Evolutionary conservation across 2,888 invertebrate species (phyloP), one percentile per base, ranked within the genome.

Genomic region (Emmelina monodactyla): DNA sequence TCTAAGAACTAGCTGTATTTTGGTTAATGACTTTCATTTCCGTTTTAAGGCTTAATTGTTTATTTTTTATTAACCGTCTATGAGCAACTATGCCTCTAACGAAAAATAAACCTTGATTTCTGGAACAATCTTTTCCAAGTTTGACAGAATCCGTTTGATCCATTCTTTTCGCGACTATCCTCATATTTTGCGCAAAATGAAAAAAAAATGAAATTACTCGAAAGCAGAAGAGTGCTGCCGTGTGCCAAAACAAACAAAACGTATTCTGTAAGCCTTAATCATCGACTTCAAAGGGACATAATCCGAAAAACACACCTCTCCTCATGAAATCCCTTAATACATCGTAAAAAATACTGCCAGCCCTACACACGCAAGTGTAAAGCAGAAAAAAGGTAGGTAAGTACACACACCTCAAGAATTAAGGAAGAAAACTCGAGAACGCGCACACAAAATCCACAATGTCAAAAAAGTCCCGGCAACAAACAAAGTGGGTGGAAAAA

Each of bases 401-500:
- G 51, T 60, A 58, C 65, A 72, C 71, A 58, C 72, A 70, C 72
- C 68, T 70, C 63, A 56, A 60, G 68, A 72, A 72, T 71, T 66
- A 70, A 70, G 67, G 61, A 57, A 54, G 50, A 25, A 55, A 64
- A 62, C 50, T 49, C 49, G 53, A 53, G 46, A 49, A 56, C 52
- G 58, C 53, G 59, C n/a, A n/a, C 58, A 53, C 67, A 69, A 67
- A 69, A 62, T 73, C 71, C 58, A 75, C 75, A 75, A 76, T 78
- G 78, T 79, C 76, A 73, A 69, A 72, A 73, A 76, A 76, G 71
- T 71, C 70, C 59, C 58, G 62, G 69, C 73, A 67, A 78, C 76
- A 78, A 78, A 76, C 76, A 75, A 69, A 71, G 66, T 65, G 60
- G 58, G 55, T 50, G 50, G 51, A 55, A 42, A 35, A 59, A 55